Evolutionary conservation across 2,888 invertebrate genomes (phyloP).

Genomic region (Megamerina dolium): DNA sequence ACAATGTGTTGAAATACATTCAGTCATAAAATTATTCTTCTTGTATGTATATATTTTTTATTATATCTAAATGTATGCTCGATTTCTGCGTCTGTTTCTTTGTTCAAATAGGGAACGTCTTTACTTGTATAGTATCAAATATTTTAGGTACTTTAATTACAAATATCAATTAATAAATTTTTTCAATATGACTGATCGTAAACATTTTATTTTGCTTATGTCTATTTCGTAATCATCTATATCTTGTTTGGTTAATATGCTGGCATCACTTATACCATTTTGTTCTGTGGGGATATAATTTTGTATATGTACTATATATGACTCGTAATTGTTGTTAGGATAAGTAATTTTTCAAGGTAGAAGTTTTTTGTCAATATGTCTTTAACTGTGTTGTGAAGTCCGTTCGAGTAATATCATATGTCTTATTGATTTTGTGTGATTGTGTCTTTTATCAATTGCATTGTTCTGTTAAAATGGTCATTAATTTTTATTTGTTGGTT

Average conservation of each 20-base stretch:
- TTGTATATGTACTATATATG: not conserved
- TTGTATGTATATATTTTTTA: not conserved
- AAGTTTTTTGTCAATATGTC: not conserved
- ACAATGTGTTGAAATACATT: conserved; percentile 6
- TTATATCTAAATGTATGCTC: not conserved
- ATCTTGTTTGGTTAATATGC: conserved; percentile 6
- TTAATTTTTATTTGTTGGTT: conserved; percentile 7
- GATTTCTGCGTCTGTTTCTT: not conserved
- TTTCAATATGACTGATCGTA: conserved; percentile 2
- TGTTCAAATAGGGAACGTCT: not conserved
- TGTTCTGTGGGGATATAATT: not conserved
- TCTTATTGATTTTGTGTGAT: conserved; percentile 5
- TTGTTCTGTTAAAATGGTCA: conserved; percentile 6
- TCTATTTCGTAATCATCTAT: conserved; percentile 1
- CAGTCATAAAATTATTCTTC: not conserved
- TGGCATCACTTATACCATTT: not conserved
- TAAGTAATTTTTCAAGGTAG: not conserved
- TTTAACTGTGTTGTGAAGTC: conserved; percentile 3
- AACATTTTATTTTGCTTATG: conserved; percentile 5
- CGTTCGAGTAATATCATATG: not conserved
- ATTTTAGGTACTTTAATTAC: conserved; percentile 2
- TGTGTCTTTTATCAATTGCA: conserved; percentile 6
- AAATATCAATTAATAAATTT: not conserved
- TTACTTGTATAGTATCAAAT: not conserved
- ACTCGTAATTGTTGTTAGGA: conserved; percentile 1